These are phyloP conservation scores for Dysidea cf. avara DNA, from an alignment of 37 sponge, comb jelly and placozoan species.

Conservation along the genomic window DNA sequence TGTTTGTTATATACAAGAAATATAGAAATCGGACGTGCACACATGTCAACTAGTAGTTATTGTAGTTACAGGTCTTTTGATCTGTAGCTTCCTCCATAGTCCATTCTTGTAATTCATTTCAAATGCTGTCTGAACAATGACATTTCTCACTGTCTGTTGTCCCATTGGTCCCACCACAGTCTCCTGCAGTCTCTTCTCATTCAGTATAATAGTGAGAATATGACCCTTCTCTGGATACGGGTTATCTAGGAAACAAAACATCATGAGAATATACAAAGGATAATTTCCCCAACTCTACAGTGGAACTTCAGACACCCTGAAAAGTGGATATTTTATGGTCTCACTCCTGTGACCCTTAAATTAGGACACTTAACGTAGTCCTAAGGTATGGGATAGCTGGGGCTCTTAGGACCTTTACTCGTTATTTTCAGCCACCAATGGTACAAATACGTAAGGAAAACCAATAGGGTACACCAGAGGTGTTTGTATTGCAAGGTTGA, in stretches of 20 bases:
- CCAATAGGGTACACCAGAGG: too few species aligned
- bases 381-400: too few species aligned
- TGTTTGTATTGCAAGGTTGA: too few species aligned
- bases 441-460: too few species aligned
- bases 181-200: constrained; percentile 52
- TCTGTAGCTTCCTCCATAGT: constrained; percentile 87
- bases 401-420: too few species aligned
- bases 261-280: too few species aligned
- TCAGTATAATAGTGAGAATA: constrained; percentile 67
- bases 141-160: constrained; percentile 13
- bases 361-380: too few species aligned
- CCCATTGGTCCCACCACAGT: constrained; percentile 13
- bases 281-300: too few species aligned
- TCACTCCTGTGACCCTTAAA: too few species aligned
- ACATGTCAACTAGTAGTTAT: background rate
- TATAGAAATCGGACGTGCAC: background rate
- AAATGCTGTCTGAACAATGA: constrained; percentile 80
- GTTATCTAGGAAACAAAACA: constrained; percentile 37
- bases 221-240: constrained; percentile 49
- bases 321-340: too few species aligned
- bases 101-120: constrained; percentile 92
- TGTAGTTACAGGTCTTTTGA: constrained; percentile 71
- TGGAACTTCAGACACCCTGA: too few species aligned
- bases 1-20: background rate
- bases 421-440: too few species aligned